Base-by-base conservation (phyloP, 1,140 invertebrate genomes). In the Ceratosolen fusciceps region DNA sequence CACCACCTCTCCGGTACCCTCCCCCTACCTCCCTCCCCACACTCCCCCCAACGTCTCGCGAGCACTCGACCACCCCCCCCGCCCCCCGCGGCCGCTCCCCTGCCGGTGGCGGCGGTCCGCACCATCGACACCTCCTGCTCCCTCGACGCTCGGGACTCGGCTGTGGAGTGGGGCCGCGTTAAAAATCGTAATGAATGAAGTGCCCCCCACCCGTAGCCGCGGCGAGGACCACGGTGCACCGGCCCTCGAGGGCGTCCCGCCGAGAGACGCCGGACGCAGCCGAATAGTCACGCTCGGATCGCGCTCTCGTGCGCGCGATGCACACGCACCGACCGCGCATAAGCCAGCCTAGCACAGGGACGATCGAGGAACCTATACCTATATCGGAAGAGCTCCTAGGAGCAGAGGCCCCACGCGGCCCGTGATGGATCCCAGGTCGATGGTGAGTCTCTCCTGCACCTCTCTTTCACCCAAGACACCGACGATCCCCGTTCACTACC, bases 401-500 rank as follows among this genome's bases (percentile, higher is more conserved):
- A 47, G 7, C 39, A 21, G 0, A 16, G 43, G 16, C 58, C 31
- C 47, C 47, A 31, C 67, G 70, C 24, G 56, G 31, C 68, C 79
- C 83, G 87, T 86, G 84, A 87, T 88, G 87, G 87, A 87, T 86
- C 82, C 84, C 81, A 72, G 82, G 72, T 82, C 82, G 74, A 88
- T 85, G 85, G 87, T 88, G 72, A 77, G 75, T 26, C 49, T 8
- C 0, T 10, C 1, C 10, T 12, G 37, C 29, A 12, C 26, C 24
- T 3, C 24, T 39, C 7, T 49, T 16, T 9, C 10, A n/a, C 12
- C 14, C n/a, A n/a, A n/a, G n/a, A n/a, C n/a, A n/a, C n/a, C n/a
- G n/a, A n/a, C n/a, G n/a, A n/a, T n/a, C n/a, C n/a, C n/a, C n/a
- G n/a, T n/a, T n/a, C n/a, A 52, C 10, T 2, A 52, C 52, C 5